These are phyloP conservation scores for Cerceris rybyensis DNA, from an alignment of 2,888 invertebrate species.

Conservation along the genomic window DNA sequence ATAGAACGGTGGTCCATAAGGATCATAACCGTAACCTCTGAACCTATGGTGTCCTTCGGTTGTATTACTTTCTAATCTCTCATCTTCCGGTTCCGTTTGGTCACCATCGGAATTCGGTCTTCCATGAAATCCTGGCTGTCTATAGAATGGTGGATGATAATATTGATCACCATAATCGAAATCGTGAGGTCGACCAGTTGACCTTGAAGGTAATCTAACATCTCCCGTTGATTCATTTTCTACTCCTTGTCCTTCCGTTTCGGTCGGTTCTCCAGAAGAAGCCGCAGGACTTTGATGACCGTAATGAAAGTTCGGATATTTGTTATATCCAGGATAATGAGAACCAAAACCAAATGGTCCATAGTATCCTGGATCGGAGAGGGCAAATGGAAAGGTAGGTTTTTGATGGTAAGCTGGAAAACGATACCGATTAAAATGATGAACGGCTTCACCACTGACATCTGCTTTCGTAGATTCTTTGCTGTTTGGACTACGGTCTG, in stretches of 20 bases:
- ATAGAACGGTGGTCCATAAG: constrained; percentile 7
- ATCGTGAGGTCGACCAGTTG: constrained; percentile 10
- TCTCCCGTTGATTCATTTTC: too few species aligned
- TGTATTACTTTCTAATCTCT: not conserved
- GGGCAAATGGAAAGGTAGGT: not conserved
- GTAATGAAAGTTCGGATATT: not conserved
- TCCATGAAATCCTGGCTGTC: not conserved
- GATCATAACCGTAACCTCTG: constrained; percentile 22
- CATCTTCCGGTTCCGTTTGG: not conserved
- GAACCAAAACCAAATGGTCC: not conserved
- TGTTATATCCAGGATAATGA: not conserved
- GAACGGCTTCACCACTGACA: constrained; percentile 9
- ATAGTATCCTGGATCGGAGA: constrained; percentile 21
- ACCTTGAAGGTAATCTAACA: not conserved
- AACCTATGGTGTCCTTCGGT: constrained; percentile 13
- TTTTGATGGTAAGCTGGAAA: constrained; percentile 1
- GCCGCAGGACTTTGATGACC: not conserved
- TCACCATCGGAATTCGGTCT: not conserved
- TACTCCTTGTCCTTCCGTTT: not conserved
- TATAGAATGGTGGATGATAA: not conserved
- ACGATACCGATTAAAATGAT: not conserved
- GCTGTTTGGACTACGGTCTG: not conserved
- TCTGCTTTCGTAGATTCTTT: constrained; percentile 25
- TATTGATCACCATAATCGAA: constrained; percentile 5
- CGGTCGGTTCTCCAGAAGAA: not conserved